Base-by-base conservation (phyloP, 1,140 invertebrate genomes). In the Harpegnathos saltator region DNA sequence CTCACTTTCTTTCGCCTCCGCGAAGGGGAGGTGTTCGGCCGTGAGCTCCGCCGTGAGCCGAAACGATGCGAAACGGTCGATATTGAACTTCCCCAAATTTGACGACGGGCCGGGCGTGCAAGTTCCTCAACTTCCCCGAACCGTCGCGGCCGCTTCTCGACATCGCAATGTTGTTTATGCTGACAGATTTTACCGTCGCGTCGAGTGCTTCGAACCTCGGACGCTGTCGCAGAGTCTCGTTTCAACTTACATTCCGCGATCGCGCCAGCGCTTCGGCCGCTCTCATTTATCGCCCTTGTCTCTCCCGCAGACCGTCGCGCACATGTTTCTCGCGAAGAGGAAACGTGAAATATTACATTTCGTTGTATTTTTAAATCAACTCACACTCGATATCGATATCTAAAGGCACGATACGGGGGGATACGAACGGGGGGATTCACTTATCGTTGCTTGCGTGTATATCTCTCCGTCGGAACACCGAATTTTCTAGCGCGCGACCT, bases 111-210 rank as follows among this genome's bases (percentile, higher is more conserved):
- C 68, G 29, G 63, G 54, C 69, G 71, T 58, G 48, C 22, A 80
- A 71, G 52, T 80, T 80, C 71, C 65, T 71, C 26, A 80, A 71
- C 75, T 80, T n/a, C n/a, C n/a, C 52, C 38, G 75, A 78, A 69
- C 52, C 44, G 75, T n/a, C n/a, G 9, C 11, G 11, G 63, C n/a
- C n/a, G n/a, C n/a, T 69, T 78, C 69, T 69, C 63, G 75, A 69
- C 52, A 61, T 77, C 44, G 44, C 75, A 71, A 17, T 69, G 52
- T 78, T n/a, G n/a, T n/a, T n/a, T 78, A 26, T 48, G 52, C 74
- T 68, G 74, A 77, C 75, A 71, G 75, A 80, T 80, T 80, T 80
- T 80, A 80, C 75, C 33, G 59, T 80, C 52, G 52, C 48, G 65
- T 5, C 54, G 33, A 58, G 38, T 24, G 52, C 33, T 5, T 12